These are phyloP conservation scores for Procambarus virginalis DNA, from an alignment of 1,140 invertebrate genomes.

Conservation along the genomic window DNA sequence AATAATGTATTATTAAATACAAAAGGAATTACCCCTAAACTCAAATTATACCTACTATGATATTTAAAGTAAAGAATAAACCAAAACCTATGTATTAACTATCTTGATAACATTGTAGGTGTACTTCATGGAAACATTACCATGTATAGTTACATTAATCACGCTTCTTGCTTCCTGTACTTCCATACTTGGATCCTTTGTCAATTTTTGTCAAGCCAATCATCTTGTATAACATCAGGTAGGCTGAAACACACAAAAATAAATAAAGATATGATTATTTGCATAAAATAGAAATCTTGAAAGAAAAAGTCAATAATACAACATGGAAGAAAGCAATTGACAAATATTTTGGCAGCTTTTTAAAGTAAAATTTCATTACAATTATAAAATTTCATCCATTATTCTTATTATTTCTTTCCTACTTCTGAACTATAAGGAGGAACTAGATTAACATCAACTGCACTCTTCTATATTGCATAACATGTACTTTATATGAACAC, in stretches of 20 bases:
- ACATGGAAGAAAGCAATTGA: no score
- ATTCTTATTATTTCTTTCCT: no score
- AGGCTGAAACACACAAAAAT: conserved; percentile 80
- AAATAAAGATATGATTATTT: no score
- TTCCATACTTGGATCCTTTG: conserved; percentile 87
- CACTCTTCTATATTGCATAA: no score
- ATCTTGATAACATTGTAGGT: not conserved
- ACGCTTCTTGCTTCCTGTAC: conserved; percentile 48
- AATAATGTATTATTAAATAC: not conserved
- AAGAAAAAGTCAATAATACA: no score
- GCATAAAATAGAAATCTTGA: no score
- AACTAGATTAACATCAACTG: no score
- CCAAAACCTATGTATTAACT: conserved; percentile 8
- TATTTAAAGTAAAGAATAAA: not conserved
- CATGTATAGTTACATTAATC: conserved; percentile 14
- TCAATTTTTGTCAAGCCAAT: conserved; percentile 89
- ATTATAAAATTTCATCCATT: no score
- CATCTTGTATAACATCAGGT: conserved; percentile 83
- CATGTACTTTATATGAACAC: no score
- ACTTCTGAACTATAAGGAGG: no score
- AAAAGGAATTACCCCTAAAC: not conserved
- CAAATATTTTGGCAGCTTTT: no score
- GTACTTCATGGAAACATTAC: not conserved
- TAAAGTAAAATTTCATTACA: no score
- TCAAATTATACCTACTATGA: not conserved